These are phyloP conservation scores for Neoniphon sammara DNA, from an alignment of 2,797 vertebrate species.

Conservation along the genomic window DNA sequence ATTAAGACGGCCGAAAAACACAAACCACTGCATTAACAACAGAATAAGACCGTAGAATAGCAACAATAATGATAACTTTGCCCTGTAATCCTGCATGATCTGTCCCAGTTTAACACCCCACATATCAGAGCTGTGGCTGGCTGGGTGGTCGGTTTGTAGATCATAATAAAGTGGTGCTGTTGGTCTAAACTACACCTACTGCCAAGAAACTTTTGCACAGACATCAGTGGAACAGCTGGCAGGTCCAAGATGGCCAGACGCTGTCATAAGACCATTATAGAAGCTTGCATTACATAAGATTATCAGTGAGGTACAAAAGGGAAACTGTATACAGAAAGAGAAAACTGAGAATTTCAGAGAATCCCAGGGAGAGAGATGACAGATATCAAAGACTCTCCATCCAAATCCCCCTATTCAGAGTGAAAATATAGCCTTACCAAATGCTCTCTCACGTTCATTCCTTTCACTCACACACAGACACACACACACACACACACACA, in stretches of 20 bases:
- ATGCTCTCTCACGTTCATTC: no score
- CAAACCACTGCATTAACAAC: background rate
- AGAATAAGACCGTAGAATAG: background rate
- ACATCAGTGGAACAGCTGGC: background rate
- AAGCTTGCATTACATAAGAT: background rate
- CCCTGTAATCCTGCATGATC: conserved; percentile 1
- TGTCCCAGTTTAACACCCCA: background rate
- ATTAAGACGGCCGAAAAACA: no score
- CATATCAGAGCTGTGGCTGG: background rate
- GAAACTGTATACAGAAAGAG: background rate
- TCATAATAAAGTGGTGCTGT: background rate
- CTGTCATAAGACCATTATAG: background rate
- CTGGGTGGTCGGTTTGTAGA: background rate
- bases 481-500: no score
- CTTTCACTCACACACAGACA: no score
- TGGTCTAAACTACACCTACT: background rate
- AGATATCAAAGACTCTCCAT: no score
- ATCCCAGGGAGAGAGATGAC: no score
- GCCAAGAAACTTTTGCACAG: background rate
- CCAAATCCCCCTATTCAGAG: no score
- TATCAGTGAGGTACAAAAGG: no score
- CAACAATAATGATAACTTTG: background rate
- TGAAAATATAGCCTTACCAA: no score
- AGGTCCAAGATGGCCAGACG: background rate
- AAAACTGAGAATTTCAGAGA: background rate